Evolutionary conservation across 1,140 invertebrate genomes (phyloP).

Genomic region (Bradysia coprophila): DNA sequence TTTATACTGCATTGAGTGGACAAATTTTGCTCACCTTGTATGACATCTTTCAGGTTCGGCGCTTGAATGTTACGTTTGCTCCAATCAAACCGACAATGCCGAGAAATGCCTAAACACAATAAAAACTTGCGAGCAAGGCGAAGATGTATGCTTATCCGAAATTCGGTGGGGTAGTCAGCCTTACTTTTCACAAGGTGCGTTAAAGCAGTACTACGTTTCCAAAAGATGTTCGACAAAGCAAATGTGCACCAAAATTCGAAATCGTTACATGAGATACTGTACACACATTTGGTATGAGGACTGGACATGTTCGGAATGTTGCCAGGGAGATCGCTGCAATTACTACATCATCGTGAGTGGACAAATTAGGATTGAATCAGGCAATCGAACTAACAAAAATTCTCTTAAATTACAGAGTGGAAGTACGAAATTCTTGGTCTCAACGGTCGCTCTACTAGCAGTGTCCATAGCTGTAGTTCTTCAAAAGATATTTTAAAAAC

Average conservation of each 20-base stretch:
- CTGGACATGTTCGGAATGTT: constrained; percentile 95
- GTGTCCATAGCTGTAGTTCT: no score
- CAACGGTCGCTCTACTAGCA: no score
- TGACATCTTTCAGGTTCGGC: constrained; percentile 40
- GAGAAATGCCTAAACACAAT: constrained; percentile 89
- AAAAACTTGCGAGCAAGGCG: constrained; percentile 66
- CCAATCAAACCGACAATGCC: constrained; percentile 76
- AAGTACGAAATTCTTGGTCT: no score
- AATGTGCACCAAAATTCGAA: constrained; percentile 51
- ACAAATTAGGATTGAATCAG: no score
- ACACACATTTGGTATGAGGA: constrained; percentile 95
- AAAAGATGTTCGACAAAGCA: constrained; percentile 74
- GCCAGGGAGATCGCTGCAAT: constrained; percentile 90
- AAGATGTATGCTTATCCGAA: constrained; percentile 79
- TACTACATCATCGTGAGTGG: constrained; percentile 93
- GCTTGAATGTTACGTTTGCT: constrained; percentile 90
- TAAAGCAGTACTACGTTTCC: constrained; percentile 87
- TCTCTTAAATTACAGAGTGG: no score
- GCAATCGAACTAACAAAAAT: no score
- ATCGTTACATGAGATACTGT: constrained; percentile 54
- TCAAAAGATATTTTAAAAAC: no score
- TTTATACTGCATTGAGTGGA: no score
- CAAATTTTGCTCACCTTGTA: no score
- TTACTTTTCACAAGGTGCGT: constrained; percentile 83
- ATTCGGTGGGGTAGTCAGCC: constrained; percentile 84